A percentile compares a stretch with the other conserved stretches of the same genome.
Conservation (phyloP, 2,888 invertebrate species). For the Drosophila gaucha region DNA sequence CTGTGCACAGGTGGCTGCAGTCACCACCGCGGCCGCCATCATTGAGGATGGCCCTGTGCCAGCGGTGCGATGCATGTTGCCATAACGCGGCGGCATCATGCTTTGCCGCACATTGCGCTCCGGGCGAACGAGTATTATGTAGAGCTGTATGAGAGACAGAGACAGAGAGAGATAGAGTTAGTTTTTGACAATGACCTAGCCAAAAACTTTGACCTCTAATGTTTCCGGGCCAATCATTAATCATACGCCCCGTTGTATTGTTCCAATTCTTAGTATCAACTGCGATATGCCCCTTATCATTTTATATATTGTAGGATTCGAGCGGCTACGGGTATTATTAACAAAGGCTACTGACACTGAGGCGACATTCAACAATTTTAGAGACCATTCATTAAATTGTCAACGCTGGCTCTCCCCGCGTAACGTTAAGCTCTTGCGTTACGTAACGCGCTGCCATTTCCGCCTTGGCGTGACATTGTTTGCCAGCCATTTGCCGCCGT, state of each 20-base stretch:
- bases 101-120: constrained; percentile 95
- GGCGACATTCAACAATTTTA: constrained; percentile 11
- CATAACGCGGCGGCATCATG: constrained; percentile 91
- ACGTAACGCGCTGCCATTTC: constrained; percentile 52
- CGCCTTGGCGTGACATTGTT: constrained; percentile 63
- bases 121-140: constrained; percentile 94
- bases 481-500: constrained; percentile 56
- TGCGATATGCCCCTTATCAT: constrained; percentile 31
- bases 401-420: constrained; percentile 24
- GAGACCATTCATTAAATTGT: constrained; percentile 57
- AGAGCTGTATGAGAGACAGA: constrained; percentile 87
- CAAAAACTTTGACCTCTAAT: too few relatives aligned
- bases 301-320: constrained; percentile 47
- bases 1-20: constrained; percentile 89
- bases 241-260: constrained; percentile 53
- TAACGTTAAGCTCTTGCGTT: constrained; percentile 34
- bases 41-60: constrained; percentile 88
- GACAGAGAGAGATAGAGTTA: neutral
- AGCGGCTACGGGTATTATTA: constrained; percentile 52
- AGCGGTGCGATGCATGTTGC: constrained; percentile 87
- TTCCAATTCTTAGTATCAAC: neutral
- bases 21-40: constrained; percentile 89
- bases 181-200: too few relatives aligned
- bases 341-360: constrained; percentile 53
- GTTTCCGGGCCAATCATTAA: constrained; percentile 45